These are phyloP conservation scores for Glomeris marginata DNA, from an alignment of 2,888 invertebrate genomes.

Conservation along the genomic window DNA sequence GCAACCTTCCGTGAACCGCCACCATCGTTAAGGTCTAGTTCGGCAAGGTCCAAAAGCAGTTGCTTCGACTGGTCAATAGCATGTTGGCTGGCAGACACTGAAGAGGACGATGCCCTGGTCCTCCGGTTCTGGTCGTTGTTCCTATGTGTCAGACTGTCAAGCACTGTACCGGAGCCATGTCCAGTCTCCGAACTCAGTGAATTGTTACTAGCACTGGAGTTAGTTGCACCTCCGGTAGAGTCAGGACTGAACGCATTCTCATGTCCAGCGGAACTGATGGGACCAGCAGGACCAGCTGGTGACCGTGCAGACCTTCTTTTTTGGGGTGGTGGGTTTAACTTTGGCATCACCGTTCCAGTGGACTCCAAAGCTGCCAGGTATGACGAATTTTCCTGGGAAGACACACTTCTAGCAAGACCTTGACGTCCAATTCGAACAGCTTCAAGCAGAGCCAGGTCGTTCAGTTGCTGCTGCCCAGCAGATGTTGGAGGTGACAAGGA, in stretches of 20 bases:
- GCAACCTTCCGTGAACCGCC: constrained; percentile 43
- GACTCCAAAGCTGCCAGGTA: constrained; percentile 28
- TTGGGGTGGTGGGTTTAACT: constrained; percentile 19
- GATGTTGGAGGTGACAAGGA: constrained; percentile 27
- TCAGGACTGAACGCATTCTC: constrained; percentile 10
- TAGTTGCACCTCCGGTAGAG: neutral
- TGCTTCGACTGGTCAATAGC: constrained; percentile 6
- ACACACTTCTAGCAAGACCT: neutral
- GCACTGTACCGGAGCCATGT: no score
- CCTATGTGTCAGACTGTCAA: neutral
- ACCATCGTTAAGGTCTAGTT: constrained; percentile 2
- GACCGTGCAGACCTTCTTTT: constrained; percentile 20
- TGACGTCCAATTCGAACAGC: constrained; percentile 8
- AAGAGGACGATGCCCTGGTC: neutral
- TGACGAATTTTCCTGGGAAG: neutral
- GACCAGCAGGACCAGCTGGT: constrained; percentile 9
- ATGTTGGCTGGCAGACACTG: neutral
- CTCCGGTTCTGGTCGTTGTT: constrained; percentile 5
- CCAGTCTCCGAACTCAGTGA: constrained; percentile 2
- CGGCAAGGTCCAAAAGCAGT: constrained; percentile 5
- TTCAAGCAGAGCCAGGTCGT: constrained; percentile 7
- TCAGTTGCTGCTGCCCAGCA: constrained; percentile 9
- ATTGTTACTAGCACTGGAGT: constrained; percentile 4
- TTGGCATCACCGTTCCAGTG: constrained; percentile 35
- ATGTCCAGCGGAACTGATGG: constrained; percentile 16